Percentiles rank a stretch among this genome's conserved stretches.
Evolutionary conservation across 2,888 invertebrate species (phyloP).

Genomic region (Physocephala rufipes): DNA sequence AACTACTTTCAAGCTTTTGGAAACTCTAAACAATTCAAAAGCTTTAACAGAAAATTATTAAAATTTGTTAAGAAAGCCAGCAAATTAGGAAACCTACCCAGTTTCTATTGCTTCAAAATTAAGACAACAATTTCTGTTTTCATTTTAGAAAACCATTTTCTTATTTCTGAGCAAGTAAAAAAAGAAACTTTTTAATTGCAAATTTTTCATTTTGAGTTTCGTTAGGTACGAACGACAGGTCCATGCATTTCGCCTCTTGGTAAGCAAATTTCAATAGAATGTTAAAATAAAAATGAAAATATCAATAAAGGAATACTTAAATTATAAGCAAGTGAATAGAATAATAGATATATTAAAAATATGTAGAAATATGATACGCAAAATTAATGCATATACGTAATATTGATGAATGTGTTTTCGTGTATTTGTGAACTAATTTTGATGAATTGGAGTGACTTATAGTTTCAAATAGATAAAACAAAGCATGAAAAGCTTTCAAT

Average conservation of each 20-base stretch:
- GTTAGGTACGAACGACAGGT: slow-evolving; percentile 40
- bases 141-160: neutral
- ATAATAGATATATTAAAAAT: slow-evolving; percentile 6
- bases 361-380: neutral
- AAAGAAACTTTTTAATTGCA: slow-evolving; percentile 43
- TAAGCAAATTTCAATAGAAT: slow-evolving; percentile 23
- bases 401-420: slow-evolving; percentile 19
- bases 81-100: slow-evolving; percentile 8
- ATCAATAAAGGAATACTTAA: neutral
- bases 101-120: slow-evolving; percentile 6
- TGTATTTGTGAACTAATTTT: slow-evolving; percentile 31
- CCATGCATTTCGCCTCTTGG: slow-evolving; percentile 45
- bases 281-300: slow-evolving; percentile 6
- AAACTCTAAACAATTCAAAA: too few species aligned
- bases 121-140: neutral
- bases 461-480: neutral
- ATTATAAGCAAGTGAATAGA: neutral
- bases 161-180: slow-evolving; percentile 43
- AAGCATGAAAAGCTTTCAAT: slow-evolving; percentile 18
- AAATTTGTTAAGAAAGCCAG: slow-evolving; percentile 7
- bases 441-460: slow-evolving; percentile 18
- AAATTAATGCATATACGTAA: too few species aligned
- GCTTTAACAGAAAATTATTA: too few species aligned
- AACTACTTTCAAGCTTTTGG: too few species aligned
- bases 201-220: slow-evolving; percentile 32